Base-by-base conservation (phyloP, 2,797 vertebrate genomes). In the Brachyalestes nurse region DNA sequence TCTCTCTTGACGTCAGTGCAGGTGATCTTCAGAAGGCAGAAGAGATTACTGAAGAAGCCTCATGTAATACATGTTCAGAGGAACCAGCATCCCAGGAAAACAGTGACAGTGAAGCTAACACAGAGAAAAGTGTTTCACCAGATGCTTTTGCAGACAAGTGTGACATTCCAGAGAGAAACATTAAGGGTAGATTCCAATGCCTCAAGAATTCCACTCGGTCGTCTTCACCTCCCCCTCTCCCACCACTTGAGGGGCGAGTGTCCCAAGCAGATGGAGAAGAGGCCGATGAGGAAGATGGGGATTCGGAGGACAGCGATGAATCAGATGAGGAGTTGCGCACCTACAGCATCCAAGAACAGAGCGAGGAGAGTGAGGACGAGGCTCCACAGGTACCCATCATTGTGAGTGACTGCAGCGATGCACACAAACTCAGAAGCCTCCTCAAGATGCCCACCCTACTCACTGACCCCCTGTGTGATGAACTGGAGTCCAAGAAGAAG, bases 271-370 rank as follows among this genome's bases (percentile, higher is more conserved):
- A 92, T 0, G 81, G 89, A 93, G 93, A 92, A 25, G 96, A 96
- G 21, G 89, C 58, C 0, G 94, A 95, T 66, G 96, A 97, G 55
- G 97, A 98, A 0, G 96, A 97, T 86, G 90, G 91, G 1, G 90
- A 90, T 0, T 96, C 96, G 0, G 97, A 97, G 19, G 97, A 99
- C 89, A 99, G 97, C 0, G 97, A 99, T 0, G 95, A 95, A 86
- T 99, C 97, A 0, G 98, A 99, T 0, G 98, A 99, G 86, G 97
- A 99, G 86, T 91, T 98, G 60, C 92, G 96, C 84, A 96, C 96
- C 87, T 98, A 98, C 92, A 97, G 94, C 88, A 90, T 98, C 88
- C 97, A 97, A 90, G 97, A 97, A 38, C 96, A 96, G 1, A 97
- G 97, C 57, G 98, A 97, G 75, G 97, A 97, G 2, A 88, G 86